These are phyloP conservation scores for Brotula barbata DNA, from an alignment of 2,797 vertebrate genomes.

Conservation along the genomic window DNA sequence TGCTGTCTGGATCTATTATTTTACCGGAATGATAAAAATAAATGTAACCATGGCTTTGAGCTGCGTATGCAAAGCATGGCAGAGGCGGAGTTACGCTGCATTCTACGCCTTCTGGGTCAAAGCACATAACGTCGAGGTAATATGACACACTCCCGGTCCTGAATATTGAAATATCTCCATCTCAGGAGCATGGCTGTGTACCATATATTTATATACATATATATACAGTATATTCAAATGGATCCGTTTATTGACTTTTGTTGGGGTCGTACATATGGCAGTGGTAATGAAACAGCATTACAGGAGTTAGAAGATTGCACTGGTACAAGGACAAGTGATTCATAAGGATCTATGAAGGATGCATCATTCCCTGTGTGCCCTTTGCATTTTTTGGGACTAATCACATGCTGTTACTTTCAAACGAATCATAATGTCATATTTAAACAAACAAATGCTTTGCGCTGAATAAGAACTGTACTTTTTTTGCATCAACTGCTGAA, in stretches of 20 bases:
- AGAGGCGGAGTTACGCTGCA: slow-evolving; percentile 50
- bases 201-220: no score
- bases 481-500: no score
- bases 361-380: slow-evolving; percentile 12
- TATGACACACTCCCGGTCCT: slow-evolving; percentile 53
- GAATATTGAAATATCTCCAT: slow-evolving; percentile 67
- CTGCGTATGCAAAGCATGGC: slow-evolving; percentile 50
- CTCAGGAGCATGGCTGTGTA: slow-evolving; percentile 27
- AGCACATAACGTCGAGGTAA: slow-evolving; percentile 50
- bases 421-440: neutral
- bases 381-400: neutral
- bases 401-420: neutral
- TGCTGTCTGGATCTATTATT: slow-evolving; percentile 35
- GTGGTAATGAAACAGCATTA: slow-evolving; percentile 53
- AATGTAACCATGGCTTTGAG: slow-evolving; percentile 39
- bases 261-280: slow-evolving; percentile 38
- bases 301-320: slow-evolving; percentile 33
- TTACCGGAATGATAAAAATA: slow-evolving; percentile 47
- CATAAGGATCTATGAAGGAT: slow-evolving; percentile 14
- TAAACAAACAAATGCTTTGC: no score
- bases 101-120: slow-evolving; percentile 65
- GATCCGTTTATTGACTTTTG: slow-evolving; percentile 70
- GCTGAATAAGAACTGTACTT: no score
- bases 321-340: slow-evolving; percentile 45
- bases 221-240: slow-evolving; percentile 66